Percentiles rank a stretch among this genome's conserved stretches.
These are phyloP conservation scores for Antechinus stuartii DNA, from an alignment of 2,113 vertebrate genomes.

Conservation along the genomic window DNA sequence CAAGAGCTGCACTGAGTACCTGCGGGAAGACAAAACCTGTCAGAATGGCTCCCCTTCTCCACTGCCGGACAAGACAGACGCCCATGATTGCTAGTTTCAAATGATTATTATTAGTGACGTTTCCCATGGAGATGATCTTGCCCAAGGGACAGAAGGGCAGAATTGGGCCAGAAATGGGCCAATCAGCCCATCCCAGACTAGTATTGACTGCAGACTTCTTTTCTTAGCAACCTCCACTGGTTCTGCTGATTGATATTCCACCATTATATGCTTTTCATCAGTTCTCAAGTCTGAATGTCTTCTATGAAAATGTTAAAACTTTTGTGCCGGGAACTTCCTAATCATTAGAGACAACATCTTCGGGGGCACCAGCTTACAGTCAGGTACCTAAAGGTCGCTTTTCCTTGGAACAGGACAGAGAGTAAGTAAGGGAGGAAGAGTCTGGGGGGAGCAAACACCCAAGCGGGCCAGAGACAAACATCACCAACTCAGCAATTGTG, in stretches of 20 bases:
- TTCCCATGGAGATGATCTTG: not conserved
- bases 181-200: too few relatives aligned
- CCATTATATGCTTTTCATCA: not conserved
- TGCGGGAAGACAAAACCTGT: conserved; percentile 58
- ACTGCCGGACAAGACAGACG: not conserved
- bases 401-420: not conserved
- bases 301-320: not conserved
- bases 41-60: not conserved
- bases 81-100: not conserved
- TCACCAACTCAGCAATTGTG: not conserved
- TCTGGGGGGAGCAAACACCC: not conserved
- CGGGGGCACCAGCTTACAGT: too few relatives aligned
- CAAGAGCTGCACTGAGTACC: conserved; percentile 95
- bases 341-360: not conserved
- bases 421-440: not conserved
- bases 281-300: not conserved
- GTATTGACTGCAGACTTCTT: not conserved
- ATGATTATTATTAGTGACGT: not conserved
- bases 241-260: not conserved
- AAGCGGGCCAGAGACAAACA: not conserved
- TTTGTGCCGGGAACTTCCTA: not conserved
- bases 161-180: not conserved
- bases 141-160: not conserved
- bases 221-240: not conserved
- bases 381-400: not conserved